These are phyloP conservation scores for Sparus aurata DNA, from an alignment of 2,797 vertebrate genomes.

Conservation along the genomic window DNA sequence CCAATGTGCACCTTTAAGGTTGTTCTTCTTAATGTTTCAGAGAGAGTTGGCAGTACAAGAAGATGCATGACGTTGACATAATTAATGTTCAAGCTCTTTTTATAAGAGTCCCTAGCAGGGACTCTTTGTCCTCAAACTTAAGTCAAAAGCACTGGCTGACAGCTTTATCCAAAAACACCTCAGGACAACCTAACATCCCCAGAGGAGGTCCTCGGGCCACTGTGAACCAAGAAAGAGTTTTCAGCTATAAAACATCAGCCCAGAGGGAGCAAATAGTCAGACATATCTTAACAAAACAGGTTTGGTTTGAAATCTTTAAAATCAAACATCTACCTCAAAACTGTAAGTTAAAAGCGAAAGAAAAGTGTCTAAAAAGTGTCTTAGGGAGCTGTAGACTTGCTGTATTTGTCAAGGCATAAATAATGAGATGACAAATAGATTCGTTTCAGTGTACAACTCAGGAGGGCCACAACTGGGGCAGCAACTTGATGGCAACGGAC, in stretches of 20 bases:
- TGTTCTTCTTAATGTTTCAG: background rate
- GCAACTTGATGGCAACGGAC: constrained; percentile 56
- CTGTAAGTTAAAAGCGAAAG: background rate
- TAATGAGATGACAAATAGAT: constrained; percentile 58
- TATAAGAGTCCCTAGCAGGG: constrained; percentile 10
- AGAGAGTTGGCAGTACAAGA: constrained; percentile 21
- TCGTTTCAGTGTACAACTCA: constrained; percentile 49
- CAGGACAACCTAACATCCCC: constrained; percentile 34
- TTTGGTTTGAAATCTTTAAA: constrained; percentile 10
- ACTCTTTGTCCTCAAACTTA: constrained; percentile 29
- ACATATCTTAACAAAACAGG: background rate
- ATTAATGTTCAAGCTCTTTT: constrained; percentile 23
- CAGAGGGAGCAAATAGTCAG: constrained; percentile 10
- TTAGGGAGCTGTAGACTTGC: constrained; percentile 9
- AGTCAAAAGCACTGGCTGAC: constrained; percentile 45
- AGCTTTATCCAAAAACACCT: constrained; percentile 32
- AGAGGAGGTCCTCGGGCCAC: constrained; percentile 20
- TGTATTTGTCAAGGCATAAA: constrained; percentile 31
- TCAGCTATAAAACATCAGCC: constrained; percentile 33
- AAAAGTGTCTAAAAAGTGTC: constrained; percentile 24
- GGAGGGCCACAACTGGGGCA: constrained; percentile 62
- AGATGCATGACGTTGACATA: constrained; percentile 25
- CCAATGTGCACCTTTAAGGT: constrained; percentile 1
- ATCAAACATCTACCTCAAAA: constrained; percentile 25
- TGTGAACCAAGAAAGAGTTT: constrained; percentile 31